These are phyloP conservation scores for Pseudomugil gertrudae DNA, from an alignment of 2,797 vertebrate species.

Conservation along the genomic window DNA sequence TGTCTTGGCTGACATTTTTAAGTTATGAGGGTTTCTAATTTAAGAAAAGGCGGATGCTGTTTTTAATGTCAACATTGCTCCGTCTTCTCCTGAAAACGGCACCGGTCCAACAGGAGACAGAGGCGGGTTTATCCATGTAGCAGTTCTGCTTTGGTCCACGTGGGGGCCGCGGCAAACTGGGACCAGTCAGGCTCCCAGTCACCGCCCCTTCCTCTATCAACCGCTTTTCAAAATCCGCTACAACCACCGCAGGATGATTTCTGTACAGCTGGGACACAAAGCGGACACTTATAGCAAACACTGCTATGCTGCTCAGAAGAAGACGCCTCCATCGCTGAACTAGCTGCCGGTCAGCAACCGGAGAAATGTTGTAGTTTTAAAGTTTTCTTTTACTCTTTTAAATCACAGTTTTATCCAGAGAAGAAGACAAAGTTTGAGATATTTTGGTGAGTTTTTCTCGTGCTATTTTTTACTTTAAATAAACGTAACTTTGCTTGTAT, in stretches of 20 bases:
- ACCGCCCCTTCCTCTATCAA: slow-evolving; percentile 79
- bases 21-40: background rate
- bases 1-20: background rate
- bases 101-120: background rate
- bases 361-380: slow-evolving; percentile 48
- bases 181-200: slow-evolving; percentile 38
- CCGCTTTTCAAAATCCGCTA: slow-evolving; percentile 79
- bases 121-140: background rate
- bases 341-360: background rate
- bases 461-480: background rate
- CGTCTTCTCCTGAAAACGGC: background rate
- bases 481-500: background rate
- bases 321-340: background rate
- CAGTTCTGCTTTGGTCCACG: slow-evolving; percentile 13
- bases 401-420: background rate
- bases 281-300: background rate
- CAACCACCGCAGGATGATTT: slow-evolving; percentile 37
- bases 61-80: background rate
- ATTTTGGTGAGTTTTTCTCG: slow-evolving; percentile 61
- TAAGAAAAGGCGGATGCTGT: background rate
- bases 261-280: slow-evolving; percentile 33
- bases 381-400: slow-evolving; percentile 19
- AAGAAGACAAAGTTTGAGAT: slow-evolving; percentile 20
- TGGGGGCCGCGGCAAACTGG: background rate
- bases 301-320: background rate